Percentiles rank a stretch among this genome's conserved stretches.
Evolutionary conservation across 2,888 invertebrate species (phyloP).

Genomic region (Rhagonycha lutea): DNA sequence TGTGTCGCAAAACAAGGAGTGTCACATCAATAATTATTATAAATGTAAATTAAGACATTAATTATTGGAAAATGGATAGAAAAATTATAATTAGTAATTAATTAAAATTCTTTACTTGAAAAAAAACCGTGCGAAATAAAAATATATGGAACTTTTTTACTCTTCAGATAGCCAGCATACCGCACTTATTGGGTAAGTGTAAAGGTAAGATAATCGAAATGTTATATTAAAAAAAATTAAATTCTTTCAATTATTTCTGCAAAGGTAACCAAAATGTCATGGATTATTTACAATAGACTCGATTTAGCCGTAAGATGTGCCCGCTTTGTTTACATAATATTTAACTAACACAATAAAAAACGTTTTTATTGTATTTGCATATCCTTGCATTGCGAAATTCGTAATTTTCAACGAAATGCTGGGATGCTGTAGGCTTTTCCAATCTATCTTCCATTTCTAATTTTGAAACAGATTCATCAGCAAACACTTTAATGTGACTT

Average conservation of each 20-base stretch:
- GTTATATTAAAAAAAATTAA: no score
- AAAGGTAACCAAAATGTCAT: background rate
- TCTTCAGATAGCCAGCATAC: no score
- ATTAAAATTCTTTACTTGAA: background rate
- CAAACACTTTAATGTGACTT: background rate
- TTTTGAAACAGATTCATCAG: background rate
- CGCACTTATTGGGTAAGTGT: no score
- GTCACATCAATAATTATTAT: background rate
- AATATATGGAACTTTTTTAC: no score
- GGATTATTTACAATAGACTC: background rate
- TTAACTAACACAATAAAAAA: background rate
- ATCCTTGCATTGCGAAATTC: background rate
- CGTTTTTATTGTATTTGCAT: background rate
- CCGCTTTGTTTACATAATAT: background rate
- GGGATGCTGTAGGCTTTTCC: background rate
- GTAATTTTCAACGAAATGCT: background rate
- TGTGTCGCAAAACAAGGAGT: background rate
- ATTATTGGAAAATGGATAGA: background rate
- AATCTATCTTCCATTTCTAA: background rate
- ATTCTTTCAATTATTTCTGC: background rate
- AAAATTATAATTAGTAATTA: background rate
- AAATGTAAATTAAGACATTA: background rate
- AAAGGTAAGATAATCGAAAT: no score
- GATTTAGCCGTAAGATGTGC: background rate
- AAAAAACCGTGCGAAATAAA: no score